Evolutionary conservation across 2,113 vertebrate genomes (phyloP).

Genomic region (Xiphorhynchus elegans): DNA sequence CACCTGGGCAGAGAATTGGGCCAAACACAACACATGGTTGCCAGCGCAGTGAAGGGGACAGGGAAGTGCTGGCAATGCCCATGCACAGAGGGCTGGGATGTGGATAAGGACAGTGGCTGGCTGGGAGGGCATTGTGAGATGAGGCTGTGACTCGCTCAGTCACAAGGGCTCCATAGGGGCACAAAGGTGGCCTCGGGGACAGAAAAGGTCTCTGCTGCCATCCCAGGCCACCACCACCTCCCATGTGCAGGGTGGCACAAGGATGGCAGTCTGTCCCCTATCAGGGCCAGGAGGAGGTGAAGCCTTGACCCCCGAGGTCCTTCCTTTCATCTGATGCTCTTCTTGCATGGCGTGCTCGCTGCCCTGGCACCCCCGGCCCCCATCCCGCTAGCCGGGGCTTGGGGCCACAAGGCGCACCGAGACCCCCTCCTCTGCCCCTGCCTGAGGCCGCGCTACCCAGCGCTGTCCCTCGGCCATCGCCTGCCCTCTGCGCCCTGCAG

Average conservation of each 20-base stretch:
- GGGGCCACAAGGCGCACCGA: fast-evolving
- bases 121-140: background rate
- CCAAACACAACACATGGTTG: background rate
- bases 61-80: background rate
- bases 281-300: background rate
- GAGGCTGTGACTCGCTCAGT: background rate
- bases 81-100: background rate
- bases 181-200: background rate
- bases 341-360: background rate
- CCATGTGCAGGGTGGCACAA: fast-evolving
- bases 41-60: fast-evolving
- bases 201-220: background rate
- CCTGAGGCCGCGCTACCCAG: fast-evolving
- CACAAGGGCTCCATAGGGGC: background rate
- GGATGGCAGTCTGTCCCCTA: background rate
- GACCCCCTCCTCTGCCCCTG: no score
- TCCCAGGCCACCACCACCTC: background rate
- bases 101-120: background rate
- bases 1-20: background rate
- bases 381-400: background rate
- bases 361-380: no score
- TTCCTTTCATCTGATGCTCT: background rate
- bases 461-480: fast-evolving
- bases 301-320: background rate
- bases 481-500: background rate